Evolutionary conservation across 1,140 invertebrate species (phyloP).

Genomic region (Bombus terrestris): DNA sequence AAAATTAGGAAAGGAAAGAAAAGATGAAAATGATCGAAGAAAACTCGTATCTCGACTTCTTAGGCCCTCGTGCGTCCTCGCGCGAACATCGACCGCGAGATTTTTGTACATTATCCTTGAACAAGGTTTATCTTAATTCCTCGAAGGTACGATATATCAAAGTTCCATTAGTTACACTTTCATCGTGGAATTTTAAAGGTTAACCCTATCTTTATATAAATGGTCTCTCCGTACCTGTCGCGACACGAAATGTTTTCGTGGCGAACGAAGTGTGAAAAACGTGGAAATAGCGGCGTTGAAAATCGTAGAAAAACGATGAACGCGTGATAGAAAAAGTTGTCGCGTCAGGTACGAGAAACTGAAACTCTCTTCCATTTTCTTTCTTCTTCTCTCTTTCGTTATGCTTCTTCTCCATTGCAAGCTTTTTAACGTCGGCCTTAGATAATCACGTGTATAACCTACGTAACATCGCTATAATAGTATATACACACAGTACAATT

Average conservation of each 20-base stretch:
- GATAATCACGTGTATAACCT: conserved; percentile 57
- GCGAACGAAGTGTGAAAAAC: conserved; percentile 1
- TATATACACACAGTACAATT: conserved; percentile 70
- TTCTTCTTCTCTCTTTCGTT: not conserved
- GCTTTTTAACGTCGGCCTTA: conserved; percentile 37
- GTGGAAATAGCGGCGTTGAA: conserved; percentile 6
- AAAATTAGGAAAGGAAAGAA: conserved; percentile 1
- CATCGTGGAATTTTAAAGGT: conserved; percentile 34
- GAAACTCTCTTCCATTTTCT: not conserved
- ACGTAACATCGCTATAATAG: conserved; percentile 60
- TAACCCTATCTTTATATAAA: not conserved
- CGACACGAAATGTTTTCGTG: not conserved
- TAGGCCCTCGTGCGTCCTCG: conserved; percentile 66
- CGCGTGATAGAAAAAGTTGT: conserved; percentile 32
- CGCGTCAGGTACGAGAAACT: not conserved
- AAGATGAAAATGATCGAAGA: conserved; percentile 4
- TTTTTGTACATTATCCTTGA: conserved; percentile 50
- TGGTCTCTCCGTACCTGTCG: conserved; percentile 42
- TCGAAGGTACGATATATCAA: conserved; percentile 32
- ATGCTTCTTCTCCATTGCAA: not conserved
- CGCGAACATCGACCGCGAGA: conserved; percentile 62
- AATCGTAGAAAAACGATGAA: conserved; percentile 48
- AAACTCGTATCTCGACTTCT: conserved; percentile 41
- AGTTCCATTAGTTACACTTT: conserved; percentile 55
- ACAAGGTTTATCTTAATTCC: not conserved